Evolutionary conservation across 2,888 invertebrate genomes (phyloP).

Genomic region (Ceraclea dissimilis): DNA sequence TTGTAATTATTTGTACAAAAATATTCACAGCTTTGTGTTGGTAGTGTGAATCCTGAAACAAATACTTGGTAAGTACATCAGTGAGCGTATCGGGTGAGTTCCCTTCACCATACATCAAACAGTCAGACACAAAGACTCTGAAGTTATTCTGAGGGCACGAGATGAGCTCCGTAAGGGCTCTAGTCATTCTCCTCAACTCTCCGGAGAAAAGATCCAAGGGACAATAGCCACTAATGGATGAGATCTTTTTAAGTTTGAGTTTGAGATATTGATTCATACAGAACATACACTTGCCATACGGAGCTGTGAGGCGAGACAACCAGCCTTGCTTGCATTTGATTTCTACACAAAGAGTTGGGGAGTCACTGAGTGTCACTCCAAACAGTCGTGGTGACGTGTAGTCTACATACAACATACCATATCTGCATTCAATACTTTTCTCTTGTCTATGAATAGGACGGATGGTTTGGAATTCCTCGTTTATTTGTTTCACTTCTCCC

Average conservation of each 20-base stretch:
- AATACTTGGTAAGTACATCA: conserved; percentile 29
- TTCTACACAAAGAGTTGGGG: conserved; percentile 49
- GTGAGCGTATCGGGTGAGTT: conserved; percentile 24
- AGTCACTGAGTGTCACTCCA: conserved; percentile 4
- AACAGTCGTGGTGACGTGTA: conserved; percentile 29
- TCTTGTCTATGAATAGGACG: conserved; percentile 38
- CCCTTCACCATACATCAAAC: conserved; percentile 35
- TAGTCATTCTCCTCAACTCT: conserved; percentile 45
- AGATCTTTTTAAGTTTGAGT: conserved; percentile 46
- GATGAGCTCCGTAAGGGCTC: conserved; percentile 44
- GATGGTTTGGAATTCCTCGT: conserved; percentile 30
- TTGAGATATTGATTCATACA: conserved; percentile 52
- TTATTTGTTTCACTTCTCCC: conserved; percentile 34
- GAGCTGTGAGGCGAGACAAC: conserved; percentile 35
- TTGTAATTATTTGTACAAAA: conserved; percentile 15
- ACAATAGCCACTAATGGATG: conserved; percentile 54
- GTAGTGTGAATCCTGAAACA: conserved; percentile 8
- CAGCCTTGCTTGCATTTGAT: conserved; percentile 64
- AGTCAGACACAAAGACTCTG: conserved; percentile 48
- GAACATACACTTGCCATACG: conserved; percentile 45
- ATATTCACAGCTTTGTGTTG: conserved; percentile 3
- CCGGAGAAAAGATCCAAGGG: conserved; percentile 67
- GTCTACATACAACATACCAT: conserved; percentile 45
- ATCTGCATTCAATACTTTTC: conserved; percentile 39
- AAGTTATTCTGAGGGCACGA: conserved; percentile 58